Evolutionary conservation across 2,113 vertebrate genomes (phyloP).

Genomic region (Ceuthmochares aereus): DNA sequence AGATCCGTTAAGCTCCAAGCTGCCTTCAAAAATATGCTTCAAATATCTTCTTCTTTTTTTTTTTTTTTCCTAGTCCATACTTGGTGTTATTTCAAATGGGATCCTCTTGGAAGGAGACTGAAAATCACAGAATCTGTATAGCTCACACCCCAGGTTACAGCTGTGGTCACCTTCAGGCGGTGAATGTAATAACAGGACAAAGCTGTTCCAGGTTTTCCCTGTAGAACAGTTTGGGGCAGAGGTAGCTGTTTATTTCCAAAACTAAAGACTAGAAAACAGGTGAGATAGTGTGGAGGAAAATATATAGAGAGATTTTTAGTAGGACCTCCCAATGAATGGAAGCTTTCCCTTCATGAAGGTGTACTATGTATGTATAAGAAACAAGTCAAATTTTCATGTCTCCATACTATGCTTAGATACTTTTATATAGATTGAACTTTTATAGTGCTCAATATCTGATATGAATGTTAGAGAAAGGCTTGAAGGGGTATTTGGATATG

Average conservation of each 20-base stretch:
- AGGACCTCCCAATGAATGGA: not conserved
- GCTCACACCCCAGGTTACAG: not conserved
- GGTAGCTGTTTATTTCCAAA: not conserved
- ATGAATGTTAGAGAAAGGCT: not conserved
- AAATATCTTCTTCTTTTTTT: no score
- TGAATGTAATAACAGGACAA: not conserved
- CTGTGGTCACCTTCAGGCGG: not conserved
- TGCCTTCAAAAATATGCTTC: not conserved
- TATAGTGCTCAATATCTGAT: not conserved
- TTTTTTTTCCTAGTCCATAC: not conserved
- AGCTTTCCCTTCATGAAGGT: not conserved
- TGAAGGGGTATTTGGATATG: not conserved
- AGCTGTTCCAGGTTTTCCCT: not conserved
- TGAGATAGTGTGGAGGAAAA: not conserved
- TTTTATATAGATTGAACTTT: not conserved
- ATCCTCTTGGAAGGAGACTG: not conserved
- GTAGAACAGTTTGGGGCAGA: rapidly evolving
- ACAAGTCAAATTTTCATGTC: not conserved
- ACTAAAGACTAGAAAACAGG: not conserved
- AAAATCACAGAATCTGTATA: not conserved
- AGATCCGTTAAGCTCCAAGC: not conserved
- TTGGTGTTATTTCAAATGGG: not conserved
- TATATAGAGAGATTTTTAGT: not conserved
- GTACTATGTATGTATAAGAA: not conserved
- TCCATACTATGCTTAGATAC: not conserved